Conservation (phyloP, 2,888 invertebrate genomes). For the Rhaphigaster nebulosa region DNA sequence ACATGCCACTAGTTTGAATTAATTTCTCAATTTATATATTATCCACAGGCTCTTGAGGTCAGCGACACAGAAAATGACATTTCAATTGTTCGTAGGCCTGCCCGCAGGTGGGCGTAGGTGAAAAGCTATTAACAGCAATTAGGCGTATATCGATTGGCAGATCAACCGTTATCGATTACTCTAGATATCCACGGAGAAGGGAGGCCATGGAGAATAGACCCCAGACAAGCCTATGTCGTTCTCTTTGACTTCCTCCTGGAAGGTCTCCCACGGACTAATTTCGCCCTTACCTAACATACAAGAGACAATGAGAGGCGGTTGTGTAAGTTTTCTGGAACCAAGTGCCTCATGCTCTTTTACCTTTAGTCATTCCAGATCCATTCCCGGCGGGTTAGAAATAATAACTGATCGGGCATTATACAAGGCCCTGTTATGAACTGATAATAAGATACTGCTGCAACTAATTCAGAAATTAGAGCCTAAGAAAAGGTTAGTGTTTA, state of each 20-base stretch:
- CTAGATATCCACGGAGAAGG: background rate
- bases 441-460: background rate
- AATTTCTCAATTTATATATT: background rate
- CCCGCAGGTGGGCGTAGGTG: conserved; percentile 27
- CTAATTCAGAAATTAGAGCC: background rate
- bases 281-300: background rate
- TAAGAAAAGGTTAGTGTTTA: background rate
- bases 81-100: background rate
- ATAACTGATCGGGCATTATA: background rate
- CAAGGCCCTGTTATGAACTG: background rate
- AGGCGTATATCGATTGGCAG: background rate
- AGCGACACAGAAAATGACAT: background rate
- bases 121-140: conserved; percentile 14
- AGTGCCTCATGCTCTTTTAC: background rate
- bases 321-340: background rate
- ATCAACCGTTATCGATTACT: conserved; percentile 3
- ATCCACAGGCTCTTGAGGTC: background rate
- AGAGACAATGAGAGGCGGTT: background rate
- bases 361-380: background rate
- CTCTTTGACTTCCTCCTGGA: background rate
- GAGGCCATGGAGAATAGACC: background rate
- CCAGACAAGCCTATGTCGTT: background rate
- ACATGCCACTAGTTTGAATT: no score
- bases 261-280: conserved; percentile 44
- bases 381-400: background rate